A percentile compares a stretch with the other conserved stretches of the same genome.
phyloP scores from a whole-genome alignment of 35 echinoderm and acorn worm genomes.

The Ophiothrix spiculata region DNA sequence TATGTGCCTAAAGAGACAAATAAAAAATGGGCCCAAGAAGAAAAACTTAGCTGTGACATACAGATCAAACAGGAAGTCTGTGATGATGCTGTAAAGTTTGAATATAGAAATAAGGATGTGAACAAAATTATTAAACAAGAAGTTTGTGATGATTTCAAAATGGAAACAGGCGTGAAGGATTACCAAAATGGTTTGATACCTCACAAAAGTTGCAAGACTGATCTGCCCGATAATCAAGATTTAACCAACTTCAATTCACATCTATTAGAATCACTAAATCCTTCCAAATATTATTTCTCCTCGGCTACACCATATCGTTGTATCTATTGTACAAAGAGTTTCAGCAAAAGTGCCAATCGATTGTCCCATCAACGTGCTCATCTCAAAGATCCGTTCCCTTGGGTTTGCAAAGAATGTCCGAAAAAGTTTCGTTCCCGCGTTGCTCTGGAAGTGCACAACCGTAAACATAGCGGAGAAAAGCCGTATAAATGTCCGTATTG shows the following conservation, averaged over 20 bases:
- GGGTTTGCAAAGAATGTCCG: background rate
- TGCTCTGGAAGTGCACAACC: background rate
- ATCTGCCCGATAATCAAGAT: background rate
- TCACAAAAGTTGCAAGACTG: background rate
- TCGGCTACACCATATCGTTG: background rate
- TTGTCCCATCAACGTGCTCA: background rate
- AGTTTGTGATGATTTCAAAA: background rate
- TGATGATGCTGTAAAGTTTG: background rate
- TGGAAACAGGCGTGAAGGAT: background rate
- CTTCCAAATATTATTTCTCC: background rate
- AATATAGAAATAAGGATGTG: background rate
- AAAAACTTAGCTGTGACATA: background rate
- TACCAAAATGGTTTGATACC: background rate
- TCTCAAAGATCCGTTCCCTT: background rate
- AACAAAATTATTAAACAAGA: background rate
- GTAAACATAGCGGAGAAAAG: constrained; percentile 15
- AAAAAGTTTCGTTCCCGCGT: background rate
- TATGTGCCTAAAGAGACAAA: background rate
- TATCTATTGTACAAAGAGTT: background rate
- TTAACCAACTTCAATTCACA: background rate
- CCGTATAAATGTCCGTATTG: constrained; percentile 19
- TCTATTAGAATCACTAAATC: too few relatives aligned
- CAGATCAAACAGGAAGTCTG: background rate
- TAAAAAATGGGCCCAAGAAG: background rate
- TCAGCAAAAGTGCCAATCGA: background rate